Evolutionary conservation across 2,888 invertebrate species (phyloP).

Genomic region (Bursaphelenchus okinawaensis): DNA sequence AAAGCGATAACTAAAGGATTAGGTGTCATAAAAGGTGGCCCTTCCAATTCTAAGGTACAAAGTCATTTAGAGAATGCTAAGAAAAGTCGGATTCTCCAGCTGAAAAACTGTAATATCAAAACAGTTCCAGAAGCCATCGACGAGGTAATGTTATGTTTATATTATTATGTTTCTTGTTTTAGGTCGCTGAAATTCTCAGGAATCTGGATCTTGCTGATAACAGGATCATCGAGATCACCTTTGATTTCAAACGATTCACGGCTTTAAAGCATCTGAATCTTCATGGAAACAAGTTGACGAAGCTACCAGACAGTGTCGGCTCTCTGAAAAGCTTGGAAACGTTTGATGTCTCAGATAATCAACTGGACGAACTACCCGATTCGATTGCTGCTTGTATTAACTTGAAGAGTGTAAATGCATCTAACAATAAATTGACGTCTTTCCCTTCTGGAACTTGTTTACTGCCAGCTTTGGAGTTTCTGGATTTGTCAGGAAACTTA

Average conservation of each 20-base stretch:
- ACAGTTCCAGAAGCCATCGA: constrained; percentile 60
- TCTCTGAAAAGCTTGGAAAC: constrained; percentile 62
- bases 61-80: constrained; percentile 88
- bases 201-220: constrained; percentile 89
- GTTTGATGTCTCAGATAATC: constrained; percentile 60
- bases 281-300: constrained; percentile 61
- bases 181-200: constrained; percentile 66
- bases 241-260: constrained; percentile 60
- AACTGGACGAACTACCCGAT: constrained; percentile 59
- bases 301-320: constrained; percentile 61
- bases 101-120: constrained; percentile 76
- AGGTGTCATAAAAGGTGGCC: constrained; percentile 33
- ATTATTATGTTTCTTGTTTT: constrained; percentile 10
- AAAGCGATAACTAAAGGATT: neutral
- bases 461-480: constrained; percentile 60
- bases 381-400: constrained; percentile 58
- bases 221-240: constrained; percentile 68
- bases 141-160: constrained; percentile 27
- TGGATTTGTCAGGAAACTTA: constrained; percentile 82
- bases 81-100: constrained; percentile 86
- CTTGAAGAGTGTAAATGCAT: constrained; percentile 64
- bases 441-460: constrained; percentile 67
- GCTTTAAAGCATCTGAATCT: constrained; percentile 63
- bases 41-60: constrained; percentile 65
- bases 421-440: constrained; percentile 70